A percentile compares a stretch with the other conserved stretches of the same genome.
Evolutionary conservation across 2,113 vertebrate genomes (phyloP).

Genomic region (Psilopogon haemacephalus): DNA sequence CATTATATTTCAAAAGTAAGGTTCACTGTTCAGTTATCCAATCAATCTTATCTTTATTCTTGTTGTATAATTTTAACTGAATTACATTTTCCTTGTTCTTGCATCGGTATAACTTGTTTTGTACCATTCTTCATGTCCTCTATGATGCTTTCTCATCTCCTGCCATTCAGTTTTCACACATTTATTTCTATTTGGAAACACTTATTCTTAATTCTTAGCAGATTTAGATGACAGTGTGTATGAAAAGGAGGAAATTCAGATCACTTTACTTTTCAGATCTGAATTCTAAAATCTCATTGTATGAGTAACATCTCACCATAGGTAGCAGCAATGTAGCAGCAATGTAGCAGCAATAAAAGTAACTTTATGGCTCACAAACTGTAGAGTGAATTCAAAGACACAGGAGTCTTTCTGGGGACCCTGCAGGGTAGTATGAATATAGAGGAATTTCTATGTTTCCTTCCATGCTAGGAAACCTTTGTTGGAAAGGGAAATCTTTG

Average conservation of each 20-base stretch:
- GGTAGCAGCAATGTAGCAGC: background rate
- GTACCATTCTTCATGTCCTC: background rate
- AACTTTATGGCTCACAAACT: background rate
- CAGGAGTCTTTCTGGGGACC: background rate
- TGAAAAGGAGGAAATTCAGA: background rate
- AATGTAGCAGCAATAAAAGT: background rate
- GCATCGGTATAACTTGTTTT: background rate
- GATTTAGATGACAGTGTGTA: background rate
- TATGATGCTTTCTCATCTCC: background rate
- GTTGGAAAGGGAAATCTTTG: background rate
- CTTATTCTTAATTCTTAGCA: background rate
- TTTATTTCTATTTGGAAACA: background rate
- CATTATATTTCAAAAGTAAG: background rate
- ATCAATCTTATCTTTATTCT: background rate
- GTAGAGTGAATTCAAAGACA: background rate
- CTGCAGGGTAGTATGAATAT: background rate
- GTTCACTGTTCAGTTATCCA: background rate
- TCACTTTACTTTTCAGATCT: background rate
- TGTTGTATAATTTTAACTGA: background rate
- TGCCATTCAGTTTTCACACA: background rate
- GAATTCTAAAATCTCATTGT: background rate
- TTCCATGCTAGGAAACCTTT: background rate
- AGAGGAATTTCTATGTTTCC: background rate
- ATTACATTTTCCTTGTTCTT: background rate
- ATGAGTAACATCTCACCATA: rapidly evolving